Evolutionary conservation across 2,113 vertebrate species (phyloP).

Genomic region (Syngnathoides biaculeatus): DNA sequence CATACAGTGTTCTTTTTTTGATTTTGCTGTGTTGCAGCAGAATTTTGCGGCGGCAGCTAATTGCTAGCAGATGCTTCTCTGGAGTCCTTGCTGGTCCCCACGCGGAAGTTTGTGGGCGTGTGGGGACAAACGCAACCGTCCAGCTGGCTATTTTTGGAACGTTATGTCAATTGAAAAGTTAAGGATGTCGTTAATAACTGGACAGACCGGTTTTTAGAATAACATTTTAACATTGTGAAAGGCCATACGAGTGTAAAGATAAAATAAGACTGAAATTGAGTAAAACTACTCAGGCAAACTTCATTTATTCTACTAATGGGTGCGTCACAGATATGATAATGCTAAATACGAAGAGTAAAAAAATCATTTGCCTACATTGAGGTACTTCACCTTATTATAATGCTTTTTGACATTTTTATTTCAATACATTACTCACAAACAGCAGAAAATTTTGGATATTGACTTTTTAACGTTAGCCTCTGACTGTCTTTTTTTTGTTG

Average conservation of each 20-base stretch:
- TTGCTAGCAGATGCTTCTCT: slow-evolving; percentile 36
- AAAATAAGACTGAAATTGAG: not conserved
- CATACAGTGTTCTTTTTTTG: not conserved
- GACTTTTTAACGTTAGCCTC: not conserved
- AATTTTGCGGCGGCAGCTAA: slow-evolving; percentile 35
- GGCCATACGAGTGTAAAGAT: not conserved
- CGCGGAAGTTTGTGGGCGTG: slow-evolving; percentile 27
- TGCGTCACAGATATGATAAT: not conserved
- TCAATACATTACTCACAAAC: too few species aligned
- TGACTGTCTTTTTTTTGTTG: slow-evolving; percentile 18
- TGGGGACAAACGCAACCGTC: slow-evolving; percentile 9
- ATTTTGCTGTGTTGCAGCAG: not conserved
- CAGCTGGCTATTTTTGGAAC: slow-evolving; percentile 7
- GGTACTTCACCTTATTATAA: not conserved
- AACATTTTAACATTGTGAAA: not conserved
- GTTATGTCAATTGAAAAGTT: not conserved
- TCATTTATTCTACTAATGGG: not conserved
- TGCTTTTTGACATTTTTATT: not conserved
- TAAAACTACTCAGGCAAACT: not conserved
- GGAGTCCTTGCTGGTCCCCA: slow-evolving; percentile 8
- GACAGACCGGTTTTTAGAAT: not conserved
- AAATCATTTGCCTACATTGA: not conserved
- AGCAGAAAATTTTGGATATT: not conserved
- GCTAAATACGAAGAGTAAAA: not conserved
- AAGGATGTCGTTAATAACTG: not conserved